Percentiles rank a stretch among this genome's conserved stretches.
phyloP scores from a whole-genome alignment of 2,888 invertebrate species.

The Metacarcinus magister region DNA sequence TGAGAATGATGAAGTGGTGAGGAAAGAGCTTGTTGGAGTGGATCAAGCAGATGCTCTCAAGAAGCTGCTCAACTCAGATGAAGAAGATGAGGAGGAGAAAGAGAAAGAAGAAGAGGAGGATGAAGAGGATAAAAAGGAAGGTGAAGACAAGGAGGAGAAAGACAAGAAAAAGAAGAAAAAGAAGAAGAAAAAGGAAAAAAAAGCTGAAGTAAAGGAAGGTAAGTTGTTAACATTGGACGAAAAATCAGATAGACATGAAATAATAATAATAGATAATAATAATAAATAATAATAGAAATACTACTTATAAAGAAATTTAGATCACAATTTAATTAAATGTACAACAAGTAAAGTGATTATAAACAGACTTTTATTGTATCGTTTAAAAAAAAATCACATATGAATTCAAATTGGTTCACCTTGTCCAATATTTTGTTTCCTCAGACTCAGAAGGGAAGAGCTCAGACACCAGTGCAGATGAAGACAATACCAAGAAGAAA shows the following conservation, averaged over 20 bases:
- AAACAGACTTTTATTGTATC: too few species aligned
- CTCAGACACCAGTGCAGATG: conserved; percentile 84
- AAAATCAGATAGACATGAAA: not conserved
- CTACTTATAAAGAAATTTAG: too few species aligned
- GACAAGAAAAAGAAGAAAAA: conserved; percentile 84
- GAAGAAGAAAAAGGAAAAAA: conserved; percentile 85
- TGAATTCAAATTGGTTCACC: not conserved
- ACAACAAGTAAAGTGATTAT: too few species aligned
- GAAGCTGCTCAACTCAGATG: conserved; percentile 94
- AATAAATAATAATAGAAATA: not conserved
- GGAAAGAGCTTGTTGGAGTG: conserved; percentile 94
- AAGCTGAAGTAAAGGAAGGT: conserved; percentile 74
- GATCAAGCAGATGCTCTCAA: conserved; percentile 95
- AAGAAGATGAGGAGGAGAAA: conserved; percentile 93
- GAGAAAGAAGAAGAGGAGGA: conserved; percentile 90
- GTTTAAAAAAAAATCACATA: not conserved
- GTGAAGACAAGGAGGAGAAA: conserved; percentile 86
- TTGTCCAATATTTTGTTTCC: not conserved
- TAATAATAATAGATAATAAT: not conserved
- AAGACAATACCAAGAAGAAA: conserved; percentile 83
- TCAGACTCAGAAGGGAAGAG: conserved; percentile 76
- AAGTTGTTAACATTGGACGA: not conserved
- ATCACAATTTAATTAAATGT: too few species aligned
- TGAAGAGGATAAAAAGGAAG: conserved; percentile 90
- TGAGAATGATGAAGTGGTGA: conserved; percentile 87